A percentile compares a stretch with the other conserved stretches of the same genome.
Evolutionary conservation across 1,140 invertebrate genomes (phyloP).

Genomic region (Brachionus angularis): DNA sequence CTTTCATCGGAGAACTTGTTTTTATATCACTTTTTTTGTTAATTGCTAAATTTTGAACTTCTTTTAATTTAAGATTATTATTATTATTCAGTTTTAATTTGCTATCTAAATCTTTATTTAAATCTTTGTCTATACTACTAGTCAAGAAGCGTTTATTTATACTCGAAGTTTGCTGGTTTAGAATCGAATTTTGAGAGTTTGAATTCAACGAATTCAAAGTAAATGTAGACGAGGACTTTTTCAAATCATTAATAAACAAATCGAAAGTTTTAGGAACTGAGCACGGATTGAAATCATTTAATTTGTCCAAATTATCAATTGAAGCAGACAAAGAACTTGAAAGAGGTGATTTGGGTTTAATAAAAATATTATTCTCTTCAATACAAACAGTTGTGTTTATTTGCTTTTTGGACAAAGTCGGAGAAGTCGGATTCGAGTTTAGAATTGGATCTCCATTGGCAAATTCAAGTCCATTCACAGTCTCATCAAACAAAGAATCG

Average conservation of each 20-base stretch:
- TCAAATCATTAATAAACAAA: conserved; percentile 28
- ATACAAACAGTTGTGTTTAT: too few relatives aligned
- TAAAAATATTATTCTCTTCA: too few relatives aligned
- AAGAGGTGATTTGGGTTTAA: conserved; percentile 4
- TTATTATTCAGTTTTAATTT: too few relatives aligned
- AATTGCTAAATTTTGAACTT: conserved; percentile 2
- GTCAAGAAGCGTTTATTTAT: conserved; percentile 29
- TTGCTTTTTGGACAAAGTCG: too few relatives aligned
- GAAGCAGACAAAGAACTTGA: not conserved
- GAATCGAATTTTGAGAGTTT: not conserved
- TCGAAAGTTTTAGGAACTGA: conserved; percentile 40
- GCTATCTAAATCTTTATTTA: conserved; percentile 40
- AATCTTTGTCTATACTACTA: conserved; percentile 40
- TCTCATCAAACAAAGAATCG: conserved; percentile 14
- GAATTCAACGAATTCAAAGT: conserved; percentile 19
- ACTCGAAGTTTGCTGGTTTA: not conserved
- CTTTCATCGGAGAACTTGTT: conserved; percentile 10
- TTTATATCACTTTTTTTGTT: conserved; percentile 4
- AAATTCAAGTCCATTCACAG: conserved; percentile 9
- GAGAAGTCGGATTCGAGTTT: too few relatives aligned
- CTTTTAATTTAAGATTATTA: not conserved
- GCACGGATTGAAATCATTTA: conserved; percentile 18
- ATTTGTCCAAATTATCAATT: conserved; percentile 23
- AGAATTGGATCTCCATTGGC: conserved; percentile 1
- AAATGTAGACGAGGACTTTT: conserved; percentile 28